Conservation (phyloP, 2,797 vertebrate genomes). For the Peromyscus nudipes region DNA sequence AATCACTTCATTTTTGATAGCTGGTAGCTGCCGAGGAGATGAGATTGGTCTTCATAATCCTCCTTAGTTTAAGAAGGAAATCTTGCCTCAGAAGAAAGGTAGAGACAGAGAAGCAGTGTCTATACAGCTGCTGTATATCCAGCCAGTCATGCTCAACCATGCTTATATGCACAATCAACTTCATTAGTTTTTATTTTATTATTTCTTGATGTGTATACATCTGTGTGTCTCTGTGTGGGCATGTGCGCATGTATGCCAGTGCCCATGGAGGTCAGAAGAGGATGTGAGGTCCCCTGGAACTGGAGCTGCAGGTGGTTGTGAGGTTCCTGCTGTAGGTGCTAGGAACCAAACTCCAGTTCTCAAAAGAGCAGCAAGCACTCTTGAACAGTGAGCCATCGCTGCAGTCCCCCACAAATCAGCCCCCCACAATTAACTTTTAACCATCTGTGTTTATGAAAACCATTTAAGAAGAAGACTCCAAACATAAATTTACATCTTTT, state of each 20-base stretch:
- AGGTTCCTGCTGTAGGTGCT: background rate
- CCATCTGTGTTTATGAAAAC: slow-evolving; percentile 41
- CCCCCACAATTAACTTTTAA: background rate
- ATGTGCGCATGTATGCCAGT: background rate
- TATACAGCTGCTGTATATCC: background rate
- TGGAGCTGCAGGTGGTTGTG: background rate
- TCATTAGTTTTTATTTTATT: background rate
- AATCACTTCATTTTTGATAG: slow-evolving; percentile 79
- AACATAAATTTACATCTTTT: background rate
- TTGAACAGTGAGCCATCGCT: background rate
- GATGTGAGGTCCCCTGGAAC: background rate
- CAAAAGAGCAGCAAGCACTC: background rate
- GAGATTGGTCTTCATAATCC: slow-evolving; percentile 73
- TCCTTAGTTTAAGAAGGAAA: slow-evolving; percentile 70
- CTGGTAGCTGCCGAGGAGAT: slow-evolving; percentile 60
- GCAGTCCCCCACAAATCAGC: background rate
- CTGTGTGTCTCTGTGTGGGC: background rate
- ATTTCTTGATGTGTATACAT: background rate
- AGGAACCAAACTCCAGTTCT: background rate
- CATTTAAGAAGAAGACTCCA: slow-evolving; percentile 43
- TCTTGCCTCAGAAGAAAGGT: slow-evolving; percentile 39
- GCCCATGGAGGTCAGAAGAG: background rate
- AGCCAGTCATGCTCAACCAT: background rate
- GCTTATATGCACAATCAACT: background rate
- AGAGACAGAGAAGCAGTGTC: background rate